Evolutionary conservation across 2,888 invertebrate genomes (phyloP).

Genomic region (Cosmia trapezina): DNA sequence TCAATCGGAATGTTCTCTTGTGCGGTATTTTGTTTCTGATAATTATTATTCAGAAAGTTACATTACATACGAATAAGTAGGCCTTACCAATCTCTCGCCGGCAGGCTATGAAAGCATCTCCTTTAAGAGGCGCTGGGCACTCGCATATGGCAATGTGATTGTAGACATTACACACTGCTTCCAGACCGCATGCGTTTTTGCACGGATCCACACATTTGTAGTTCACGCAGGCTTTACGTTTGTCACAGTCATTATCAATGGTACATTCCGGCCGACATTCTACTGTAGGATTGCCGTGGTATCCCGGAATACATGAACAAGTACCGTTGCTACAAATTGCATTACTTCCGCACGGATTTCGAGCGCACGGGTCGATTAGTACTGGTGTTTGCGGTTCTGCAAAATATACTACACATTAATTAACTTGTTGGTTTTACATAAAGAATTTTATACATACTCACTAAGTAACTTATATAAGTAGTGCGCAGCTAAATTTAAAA

Average conservation of each 20-base stretch:
- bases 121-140: constrained; percentile 93
- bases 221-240: constrained; percentile 92
- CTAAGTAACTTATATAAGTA: background rate
- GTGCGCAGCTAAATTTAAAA: background rate
- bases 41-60: background rate
- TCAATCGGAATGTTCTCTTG: constrained; percentile 1
- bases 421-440: background rate
- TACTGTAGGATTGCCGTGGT: constrained; percentile 92
- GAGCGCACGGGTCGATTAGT: constrained; percentile 90
- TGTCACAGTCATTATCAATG: constrained; percentile 93
- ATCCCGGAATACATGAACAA: constrained; percentile 91
- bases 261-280: constrained; percentile 95
- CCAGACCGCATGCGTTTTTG: constrained; percentile 92
- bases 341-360: constrained; percentile 92
- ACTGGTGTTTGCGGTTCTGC: constrained; percentile 80
- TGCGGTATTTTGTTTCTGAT: background rate
- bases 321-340: constrained; percentile 90
- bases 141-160: constrained; percentile 95
- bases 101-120: constrained; percentile 95
- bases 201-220: constrained; percentile 95
- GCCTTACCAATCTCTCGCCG: constrained; percentile 86
- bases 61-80: background rate
- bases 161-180: constrained; percentile 93
- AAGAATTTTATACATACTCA: background rate
- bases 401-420: constrained; percentile 22